Conservation (phyloP, 2,113 vertebrate species). For the Neolamprologus sp. region DNA sequence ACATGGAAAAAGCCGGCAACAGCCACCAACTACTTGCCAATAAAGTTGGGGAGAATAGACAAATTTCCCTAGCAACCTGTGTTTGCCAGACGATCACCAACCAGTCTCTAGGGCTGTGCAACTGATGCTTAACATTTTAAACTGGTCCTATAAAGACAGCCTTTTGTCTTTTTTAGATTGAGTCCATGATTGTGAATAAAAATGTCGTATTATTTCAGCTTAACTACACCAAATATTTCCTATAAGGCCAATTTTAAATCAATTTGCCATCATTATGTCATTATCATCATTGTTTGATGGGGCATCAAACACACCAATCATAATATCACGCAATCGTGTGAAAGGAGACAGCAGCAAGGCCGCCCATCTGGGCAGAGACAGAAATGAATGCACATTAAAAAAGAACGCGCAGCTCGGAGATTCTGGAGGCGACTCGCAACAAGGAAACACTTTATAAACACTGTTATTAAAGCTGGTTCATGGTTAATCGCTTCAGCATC, state of each 20-base stretch:
- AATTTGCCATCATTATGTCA: background rate
- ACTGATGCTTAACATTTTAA: background rate
- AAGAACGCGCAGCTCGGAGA: background rate
- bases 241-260: background rate
- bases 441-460: background rate
- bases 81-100: background rate
- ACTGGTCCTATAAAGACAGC: background rate
- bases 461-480: background rate
- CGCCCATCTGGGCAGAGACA: background rate
- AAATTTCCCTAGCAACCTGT: background rate
- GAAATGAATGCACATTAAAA: background rate
- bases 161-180: background rate
- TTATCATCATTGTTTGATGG: background rate
- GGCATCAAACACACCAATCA: constrained; percentile 9
- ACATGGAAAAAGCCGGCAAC: background rate
- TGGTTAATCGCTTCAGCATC: background rate
- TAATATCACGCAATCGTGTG: constrained; percentile 5
- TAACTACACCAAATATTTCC: background rate
- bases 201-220: background rate
- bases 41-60: background rate
- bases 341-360: background rate
- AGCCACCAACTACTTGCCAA: background rate
- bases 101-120: background rate
- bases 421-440: background rate
- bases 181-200: background rate